Evolutionary conservation across 2,113 vertebrate species (phyloP).

Genomic region (Rana temporaria): DNA sequence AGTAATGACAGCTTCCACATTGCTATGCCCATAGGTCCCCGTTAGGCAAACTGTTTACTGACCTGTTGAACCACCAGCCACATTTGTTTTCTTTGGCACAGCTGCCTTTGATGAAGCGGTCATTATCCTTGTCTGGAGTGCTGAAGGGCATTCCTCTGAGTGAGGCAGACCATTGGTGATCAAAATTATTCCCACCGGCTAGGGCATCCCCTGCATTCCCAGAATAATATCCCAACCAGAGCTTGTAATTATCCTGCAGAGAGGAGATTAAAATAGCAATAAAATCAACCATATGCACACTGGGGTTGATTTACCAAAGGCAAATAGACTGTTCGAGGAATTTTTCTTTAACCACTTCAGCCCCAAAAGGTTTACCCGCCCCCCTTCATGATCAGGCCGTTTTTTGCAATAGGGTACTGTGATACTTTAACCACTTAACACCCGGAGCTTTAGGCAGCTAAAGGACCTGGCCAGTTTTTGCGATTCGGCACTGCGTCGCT

Average conservation of each 20-base stretch:
- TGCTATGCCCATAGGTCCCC: not conserved
- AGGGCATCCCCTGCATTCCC: conserved; percentile 85
- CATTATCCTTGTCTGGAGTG: conserved; percentile 85
- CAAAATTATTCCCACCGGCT: conserved; percentile 78
- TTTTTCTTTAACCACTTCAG: no score
- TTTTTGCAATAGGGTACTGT: no score
- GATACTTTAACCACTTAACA: no score
- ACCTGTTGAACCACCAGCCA: conserved; percentile 96
- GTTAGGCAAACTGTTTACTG: conserved; percentile 23
- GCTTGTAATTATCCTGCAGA: conserved; percentile 82
- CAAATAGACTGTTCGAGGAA: no score
- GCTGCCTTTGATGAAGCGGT: conserved; percentile 82
- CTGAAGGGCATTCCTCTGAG: conserved; percentile 87
- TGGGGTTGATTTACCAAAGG: no score
- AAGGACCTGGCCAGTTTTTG: no score
- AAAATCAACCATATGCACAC: no score
- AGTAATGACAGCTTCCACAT: not conserved
- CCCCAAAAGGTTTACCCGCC: no score
- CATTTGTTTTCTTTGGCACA: conserved; percentile 83
- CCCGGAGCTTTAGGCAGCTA: no score
- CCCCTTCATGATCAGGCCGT: no score
- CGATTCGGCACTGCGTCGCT: no score
- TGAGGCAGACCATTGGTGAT: conserved; percentile 84
- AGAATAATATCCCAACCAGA: conserved; percentile 81
- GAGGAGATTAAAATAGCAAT: not conserved